Base-by-base conservation (phyloP, 1,140 invertebrate species). In the Araneus ventricosus region DNA sequence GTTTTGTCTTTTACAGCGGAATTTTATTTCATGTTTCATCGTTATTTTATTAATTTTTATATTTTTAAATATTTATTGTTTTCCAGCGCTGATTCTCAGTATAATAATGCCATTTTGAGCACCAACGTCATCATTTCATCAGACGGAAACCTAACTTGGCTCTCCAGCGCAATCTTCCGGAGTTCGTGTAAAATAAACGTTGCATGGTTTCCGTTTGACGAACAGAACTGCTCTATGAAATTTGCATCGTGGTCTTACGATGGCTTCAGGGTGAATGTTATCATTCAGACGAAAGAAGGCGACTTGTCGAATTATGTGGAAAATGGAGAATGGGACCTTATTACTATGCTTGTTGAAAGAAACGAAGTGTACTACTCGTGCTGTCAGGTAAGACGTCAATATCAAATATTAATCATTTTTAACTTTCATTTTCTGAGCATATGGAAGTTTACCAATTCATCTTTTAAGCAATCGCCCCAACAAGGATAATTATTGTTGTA, bases 201-300 rank as follows among this genome's bases (percentile, higher is more conserved):
- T 20, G 96, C 96, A 94, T 96, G 95, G 94, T 96, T 96, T 94
- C 96, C 96, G 24, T 96, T 96, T 94, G 96, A 96, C 94, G 95
- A 96, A 30, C 96, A 96, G 94, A 94, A 95, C 57, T 99, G 98
- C 95, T 98, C 98, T 95, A 98, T 99, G 97, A 99, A 99, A 94
- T 99, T 99, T 95, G 99, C 99, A 4, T 99, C 98, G 0, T 99
- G 99, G 99, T 99, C 98, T 2, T 99, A 99, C 95, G 99, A 94
- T 95, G 96, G 94, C 94, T 95, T 67, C 95, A 41, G 88, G 10
- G 93, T 94, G 3, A 92, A 94, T 41, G 75, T 94, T 0, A 45
- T 94, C 17, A 93, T 94, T 17, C 90, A 93, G 41, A 96, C 96
- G 4, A 94, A 95, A 0, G 95, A 96, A 37, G 95, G 96, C 0